Evolutionary conservation across 2,888 invertebrate species (phyloP), one percentile per base, ranked within the genome.

Genomic region (Molorchus minor): DNA sequence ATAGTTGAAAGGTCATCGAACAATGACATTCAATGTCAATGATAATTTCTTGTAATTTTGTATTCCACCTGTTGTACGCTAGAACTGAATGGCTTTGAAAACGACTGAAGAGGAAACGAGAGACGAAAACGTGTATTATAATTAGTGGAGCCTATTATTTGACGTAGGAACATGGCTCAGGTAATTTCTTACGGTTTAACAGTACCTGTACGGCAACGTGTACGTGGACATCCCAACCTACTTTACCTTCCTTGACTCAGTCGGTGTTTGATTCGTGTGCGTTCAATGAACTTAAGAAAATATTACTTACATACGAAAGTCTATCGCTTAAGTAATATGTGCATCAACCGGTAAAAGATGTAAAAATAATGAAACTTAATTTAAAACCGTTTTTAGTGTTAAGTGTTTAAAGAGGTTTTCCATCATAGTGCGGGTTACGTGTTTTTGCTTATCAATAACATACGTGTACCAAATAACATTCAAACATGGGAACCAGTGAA

Each of bases 271-370:
- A 52, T 38, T 33, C 52, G 54, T 29, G 58, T 61, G 56, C 70
- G 70, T 67, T 66, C 70, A 65, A 63, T 70, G 70, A 70, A 68
- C 70, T 61, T 59, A 38, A 25, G 40, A 52, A 56, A 45, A 29
- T 41, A 54, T 33, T 41, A 30, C 36, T 38, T 38, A 13, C 15
- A n/a, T n/a, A 35, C 35, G 25, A 35, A 35, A 44, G 25, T 16
- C 43, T 41, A n/a, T n/a, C n/a, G 33, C 35, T 41, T 41, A 53
- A 33, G n/a, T 30, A 33, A 10, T 35, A 29, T 43, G 20, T 3
- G 10, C 12, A 30, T 15, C 20, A 21, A 33, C 17, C 44, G 15
- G 17, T 33, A 36, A 55, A 56, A 25, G 45, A 47, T 58, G 52
- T 52, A 41, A 56, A 58, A 55, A 44, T 33, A 51, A 17, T 40